phyloP scores from a whole-genome alignment of 2,888 invertebrate genomes.

The Rhagium mordax region DNA sequence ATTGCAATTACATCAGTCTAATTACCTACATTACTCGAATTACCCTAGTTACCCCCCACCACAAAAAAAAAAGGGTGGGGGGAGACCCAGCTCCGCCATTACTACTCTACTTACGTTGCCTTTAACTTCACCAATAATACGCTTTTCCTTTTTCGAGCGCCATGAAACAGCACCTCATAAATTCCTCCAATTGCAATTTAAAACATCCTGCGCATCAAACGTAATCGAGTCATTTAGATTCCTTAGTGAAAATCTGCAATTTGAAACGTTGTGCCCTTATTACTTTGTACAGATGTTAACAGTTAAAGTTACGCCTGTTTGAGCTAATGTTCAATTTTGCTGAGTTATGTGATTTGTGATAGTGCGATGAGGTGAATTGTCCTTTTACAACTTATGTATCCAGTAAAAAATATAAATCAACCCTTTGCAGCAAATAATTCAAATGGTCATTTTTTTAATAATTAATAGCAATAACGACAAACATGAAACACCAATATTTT shows the following conservation, averaged over 20 bases:
- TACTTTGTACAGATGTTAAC: background rate
- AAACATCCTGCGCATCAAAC: background rate
- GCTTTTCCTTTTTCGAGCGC: background rate
- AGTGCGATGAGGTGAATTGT: background rate
- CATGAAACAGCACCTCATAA: background rate
- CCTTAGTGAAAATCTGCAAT: background rate
- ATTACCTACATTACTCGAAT: no score
- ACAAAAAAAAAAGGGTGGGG: no score
- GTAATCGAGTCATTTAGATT: background rate
- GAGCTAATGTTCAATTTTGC: constrained; percentile 14
- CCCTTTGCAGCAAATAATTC: background rate
- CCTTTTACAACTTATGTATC: background rate
- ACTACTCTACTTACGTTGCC: background rate
- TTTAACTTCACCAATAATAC: background rate
- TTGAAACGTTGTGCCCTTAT: background rate
- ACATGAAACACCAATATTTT: no score
- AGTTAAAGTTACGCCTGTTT: constrained; percentile 16
- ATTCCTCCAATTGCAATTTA: background rate
- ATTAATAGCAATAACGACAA: no score
- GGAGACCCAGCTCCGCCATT: no score
- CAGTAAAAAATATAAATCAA: background rate
- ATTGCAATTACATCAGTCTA: no score
- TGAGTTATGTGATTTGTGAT: constrained; percentile 6
- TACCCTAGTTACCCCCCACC: no score
- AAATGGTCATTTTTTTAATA: background rate